phyloP scores from a whole-genome alignment of 2,797 vertebrate species.

The Dendrocincla fuliginosa region DNA sequence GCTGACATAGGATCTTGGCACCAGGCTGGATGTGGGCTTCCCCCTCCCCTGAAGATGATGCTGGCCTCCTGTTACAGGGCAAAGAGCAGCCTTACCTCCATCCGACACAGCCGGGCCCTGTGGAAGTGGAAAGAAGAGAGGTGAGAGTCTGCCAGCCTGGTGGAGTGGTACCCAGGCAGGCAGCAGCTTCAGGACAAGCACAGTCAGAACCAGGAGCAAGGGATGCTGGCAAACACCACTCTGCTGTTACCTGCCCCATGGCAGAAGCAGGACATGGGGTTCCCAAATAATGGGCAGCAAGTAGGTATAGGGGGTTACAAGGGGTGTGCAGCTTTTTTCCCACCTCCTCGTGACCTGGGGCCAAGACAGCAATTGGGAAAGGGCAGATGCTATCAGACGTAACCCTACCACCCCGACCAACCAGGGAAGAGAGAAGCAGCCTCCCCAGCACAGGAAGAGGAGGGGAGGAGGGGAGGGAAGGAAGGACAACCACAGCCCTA shows the following conservation, averaged over 20 bases:
- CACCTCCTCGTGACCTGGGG: neutral
- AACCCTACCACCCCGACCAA: neutral
- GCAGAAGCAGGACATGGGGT: neutral
- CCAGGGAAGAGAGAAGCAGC: constrained; percentile 25
- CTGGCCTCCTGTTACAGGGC: neutral
- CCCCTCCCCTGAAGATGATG: neutral
- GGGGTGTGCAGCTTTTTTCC: neutral
- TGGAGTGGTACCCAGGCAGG: neutral
- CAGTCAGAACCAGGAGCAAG: neutral
- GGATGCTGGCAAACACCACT: neutral
- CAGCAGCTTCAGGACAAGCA: neutral
- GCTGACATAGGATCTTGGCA: constrained; percentile 1
- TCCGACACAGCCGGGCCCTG: constrained; percentile 94
- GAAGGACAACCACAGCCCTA: constrained; percentile 58
- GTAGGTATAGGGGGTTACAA: neutral
- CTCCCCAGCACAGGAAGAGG: constrained; percentile 25
- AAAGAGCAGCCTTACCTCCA: constrained; percentile 86
- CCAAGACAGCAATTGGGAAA: neutral
- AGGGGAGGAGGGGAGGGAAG: constrained; percentile 26
- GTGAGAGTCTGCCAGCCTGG: neutral
- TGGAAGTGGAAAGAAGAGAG: constrained; percentile 37
- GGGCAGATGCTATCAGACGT: neutral
- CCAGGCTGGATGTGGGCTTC: neutral
- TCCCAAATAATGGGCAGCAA: rapidly evolving
- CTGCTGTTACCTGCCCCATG: neutral